Evolutionary conservation across 2,888 invertebrate genomes (phyloP), one percentile per base, ranked within the genome.

Genomic region (Phaonia tiefii): DNA sequence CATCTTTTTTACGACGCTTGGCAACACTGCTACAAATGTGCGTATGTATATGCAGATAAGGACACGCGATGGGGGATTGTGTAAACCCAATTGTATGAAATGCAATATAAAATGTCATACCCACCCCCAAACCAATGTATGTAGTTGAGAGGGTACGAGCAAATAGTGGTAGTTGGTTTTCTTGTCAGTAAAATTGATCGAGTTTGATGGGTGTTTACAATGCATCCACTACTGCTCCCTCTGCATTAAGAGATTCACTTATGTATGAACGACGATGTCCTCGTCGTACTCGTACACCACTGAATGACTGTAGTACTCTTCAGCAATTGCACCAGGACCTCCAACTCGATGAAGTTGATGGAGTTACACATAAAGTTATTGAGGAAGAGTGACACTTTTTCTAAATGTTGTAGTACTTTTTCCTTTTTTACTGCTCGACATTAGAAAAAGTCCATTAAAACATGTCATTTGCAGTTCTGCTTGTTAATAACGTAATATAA

Each of bases 111-210:
- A 31, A 31, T 31, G 31, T 31, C n/a, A 31, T 31, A 31, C 3
- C 4, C n/a, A n/a, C n/a, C 31, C 8, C 31, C 8, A 3, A 31
- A 5, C 31, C 31, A 31, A 8, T 44, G 44, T 11, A 44, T n/a
- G 4, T 20, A 22, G 51, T 51, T 17, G 5, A 11, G 22, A 51
- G 17, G 51, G 17, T 2, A 5, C 20, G 17, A 20, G 20, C 8
- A 44, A 13, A 51, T n/a, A 37, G 71, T 58, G 75, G 70, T n/a
- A 37, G 71, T 58, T 79, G 70, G 58, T 26, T 54, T 22, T 56
- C 71, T 74, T 81, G 80, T 77, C 77, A 77, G 71, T 70, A 46
- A 77, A 80, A 71, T 81, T 77, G 71, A 81, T 77, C 60, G 71
- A 71, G 77, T 81, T 77, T 71, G 77, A 81, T 71, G 60, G 56